Evolutionary conservation across 2,113 vertebrate species (phyloP), one percentile per base, ranked within the genome.

Genomic region (Oryzias celebensis): DNA sequence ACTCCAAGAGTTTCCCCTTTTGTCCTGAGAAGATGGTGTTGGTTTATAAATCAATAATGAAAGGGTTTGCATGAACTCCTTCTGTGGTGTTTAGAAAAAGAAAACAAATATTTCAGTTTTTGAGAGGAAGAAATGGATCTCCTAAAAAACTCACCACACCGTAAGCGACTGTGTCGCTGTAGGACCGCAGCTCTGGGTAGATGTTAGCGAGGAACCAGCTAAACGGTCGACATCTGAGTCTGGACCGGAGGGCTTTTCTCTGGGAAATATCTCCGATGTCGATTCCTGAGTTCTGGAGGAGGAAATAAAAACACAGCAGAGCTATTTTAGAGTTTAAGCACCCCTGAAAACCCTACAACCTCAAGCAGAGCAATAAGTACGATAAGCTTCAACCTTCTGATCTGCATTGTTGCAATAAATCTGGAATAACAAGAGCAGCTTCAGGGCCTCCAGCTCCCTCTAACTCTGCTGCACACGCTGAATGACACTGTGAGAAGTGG

Each of bases 141-240:
- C 46, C 0, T 47, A 2, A 45, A 28, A 16, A 63, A 70, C 87
- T 92, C 91, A 98, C 96, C 92, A 94, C 95, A 55, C 96, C 96
- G 0, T 98, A 98, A 1, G 96, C 96, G 0, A 95, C 20, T 0
- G 93, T 96, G 71, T 95, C 93, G 49, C 94, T 92, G 87, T 96
- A 98, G 85, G 94, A 93, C 44, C 95, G 91, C 89, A 98, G 95
- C 87, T 98, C 95, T 0, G 96, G 94, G 77, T 98, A 98, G 78
- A 99, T 94, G 0, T 96, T 96, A 76, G 94, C 92, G 73, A 99
- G 90, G 85, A 96, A 99, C 97, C 97, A 99, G 83, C 94, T 94
- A 87, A 99, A 99, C 6, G 94, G 95, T 52, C 93, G 95, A 65
- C 97, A 99, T 44, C 90, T 91, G 62, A 99, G 89, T 77, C 90